Conservation (phyloP, 2,113 vertebrate genomes). For the Colaptes auratus region DNA sequence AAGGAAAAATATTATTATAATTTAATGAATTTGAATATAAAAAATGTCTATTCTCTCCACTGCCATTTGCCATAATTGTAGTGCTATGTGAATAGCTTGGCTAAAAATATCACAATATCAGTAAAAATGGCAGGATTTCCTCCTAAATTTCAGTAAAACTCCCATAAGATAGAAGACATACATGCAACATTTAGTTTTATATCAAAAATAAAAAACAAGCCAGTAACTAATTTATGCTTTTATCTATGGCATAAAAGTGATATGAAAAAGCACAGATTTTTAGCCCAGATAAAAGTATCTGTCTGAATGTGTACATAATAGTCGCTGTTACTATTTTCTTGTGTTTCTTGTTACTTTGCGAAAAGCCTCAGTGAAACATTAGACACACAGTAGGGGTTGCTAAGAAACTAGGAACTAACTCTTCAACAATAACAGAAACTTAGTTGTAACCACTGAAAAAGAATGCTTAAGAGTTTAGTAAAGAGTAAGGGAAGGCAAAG, state of each 20-base stretch:
- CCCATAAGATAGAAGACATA: neutral
- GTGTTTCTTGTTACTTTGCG: neutral
- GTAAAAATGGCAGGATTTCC: neutral
- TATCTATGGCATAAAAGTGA: neutral
- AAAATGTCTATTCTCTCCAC: neutral
- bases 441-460: neutral
- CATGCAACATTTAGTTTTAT: neutral
- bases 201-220: neutral
- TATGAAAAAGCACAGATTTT: neutral
- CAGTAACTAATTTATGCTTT: neutral
- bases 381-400: neutral
- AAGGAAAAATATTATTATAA: neutral
- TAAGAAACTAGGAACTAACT: neutral
- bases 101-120: neutral
- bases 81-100: neutral
- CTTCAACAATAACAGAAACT: neutral
- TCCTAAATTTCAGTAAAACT: neutral
- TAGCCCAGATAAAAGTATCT: neutral
- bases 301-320: neutral
- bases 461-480: neutral
- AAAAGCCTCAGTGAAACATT: neutral
- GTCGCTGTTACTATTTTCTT: neutral
- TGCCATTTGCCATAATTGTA: neutral
- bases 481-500: neutral
- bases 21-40: neutral